Base-by-base conservation (phyloP, 2,888 invertebrate genomes). In the Eilema griseolum region DNA sequence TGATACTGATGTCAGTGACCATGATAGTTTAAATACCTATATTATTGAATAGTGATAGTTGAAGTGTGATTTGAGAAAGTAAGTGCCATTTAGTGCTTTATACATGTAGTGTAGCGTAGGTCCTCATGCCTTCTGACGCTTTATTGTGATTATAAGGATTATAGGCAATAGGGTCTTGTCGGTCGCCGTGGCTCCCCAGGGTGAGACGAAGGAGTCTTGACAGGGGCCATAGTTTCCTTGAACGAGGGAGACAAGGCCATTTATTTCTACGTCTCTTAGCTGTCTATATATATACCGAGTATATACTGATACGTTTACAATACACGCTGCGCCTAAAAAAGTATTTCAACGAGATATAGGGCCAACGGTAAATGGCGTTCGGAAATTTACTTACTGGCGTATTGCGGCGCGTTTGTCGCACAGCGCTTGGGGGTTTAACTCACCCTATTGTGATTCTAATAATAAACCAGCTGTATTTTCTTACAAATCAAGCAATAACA, bases 41-140 rank as follows among this genome's bases (percentile, higher is more conserved):
- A 70, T 63, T 67, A 76, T 72, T 75, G 71, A 52, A 73, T 75
- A 71, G 82, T 78, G 77, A 82, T 84, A 84, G 70, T n/a, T 70
- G 65, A 81, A 78, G 89, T 89, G 92, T 92, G 90, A 91, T 90
- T 84, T 62, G 77, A 81, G 82, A 85, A 89, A 81, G 89, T 75
- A 88, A 91, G 93, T 93, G 93, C 93, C 93, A 93, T 93, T 80
- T 85, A 88, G 93, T 92, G 93, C 92, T 93, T 92, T 93, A 92
- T 88, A 85, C 26, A 14, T 66, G 59, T 81, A 72, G 73, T 31
- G 31, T 80, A 85, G 80, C 57, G 75, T 76, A 73, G 82, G 82
- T 78, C 77, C 76, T 52, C 31, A 20, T 61, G 66, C 70, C 62
- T 73, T 62, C 63, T 72, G 60, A 70, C 67, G 63, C n/a, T 52